Evolutionary conservation across 2,113 vertebrate species (phyloP), one percentile per base, ranked within the genome.

Genomic region (Hyperopisus bebe): DNA sequence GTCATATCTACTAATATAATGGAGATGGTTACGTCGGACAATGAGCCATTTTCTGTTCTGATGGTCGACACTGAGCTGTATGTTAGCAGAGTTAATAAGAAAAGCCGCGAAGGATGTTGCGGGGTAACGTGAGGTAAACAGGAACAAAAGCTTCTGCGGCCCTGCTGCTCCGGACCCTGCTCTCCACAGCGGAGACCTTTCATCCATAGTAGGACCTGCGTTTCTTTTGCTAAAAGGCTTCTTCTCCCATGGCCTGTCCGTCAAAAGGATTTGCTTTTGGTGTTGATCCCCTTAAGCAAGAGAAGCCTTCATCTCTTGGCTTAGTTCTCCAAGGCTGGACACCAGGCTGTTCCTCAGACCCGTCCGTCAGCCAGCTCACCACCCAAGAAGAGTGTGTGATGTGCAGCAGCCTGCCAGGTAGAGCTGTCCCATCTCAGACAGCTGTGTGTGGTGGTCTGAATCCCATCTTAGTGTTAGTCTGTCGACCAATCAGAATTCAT

Each of bases 281-380:
- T n/a, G n/a, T 66, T 66, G 58, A 66, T 66, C 58, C 58, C 58
- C 58, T 66, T 11, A 66, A 66, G 35, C 74, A 42, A 80, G 35
- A 35, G 21, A 35, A 31, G n/a, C 47, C 42, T 55, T 58, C 51
- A 58, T 27, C 13, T 35, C 31, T 17, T 87, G 48, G 50, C 47
- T 87, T 87, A 50, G 85, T 35, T n/a, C 24, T 53, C 85, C 27
- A 31, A 53, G 27, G 50, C 48, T 53, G 27, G 7, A 85, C 50
- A 53, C 84, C 24, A n/a, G 77, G 80, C 62, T 42, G 90, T 90
- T 80, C 90, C 88, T 47, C 21, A 47, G 83, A 27, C 7, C 77
- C 13, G 82, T 83, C 91, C 48, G 90, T 88, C 91, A 84, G 89
- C 85, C 93, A 92, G 93, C 92, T 91, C 92, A 92, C 89, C 92